phyloP scores from a whole-genome alignment of 2,888 invertebrate genomes.

The Agonopterix alstromeriana region DNA sequence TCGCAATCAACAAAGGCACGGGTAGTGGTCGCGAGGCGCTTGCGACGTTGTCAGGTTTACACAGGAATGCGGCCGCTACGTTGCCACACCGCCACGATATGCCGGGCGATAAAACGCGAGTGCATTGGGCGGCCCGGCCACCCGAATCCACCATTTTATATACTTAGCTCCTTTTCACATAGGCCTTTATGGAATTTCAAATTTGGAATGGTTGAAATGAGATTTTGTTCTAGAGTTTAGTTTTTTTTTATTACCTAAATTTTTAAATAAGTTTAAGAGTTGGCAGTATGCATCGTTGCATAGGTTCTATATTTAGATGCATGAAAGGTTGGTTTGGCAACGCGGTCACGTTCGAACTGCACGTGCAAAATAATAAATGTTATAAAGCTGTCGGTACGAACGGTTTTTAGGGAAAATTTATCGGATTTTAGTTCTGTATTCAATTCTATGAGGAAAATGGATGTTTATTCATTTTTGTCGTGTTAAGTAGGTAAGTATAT shows the following conservation, averaged over 20 bases:
- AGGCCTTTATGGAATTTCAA: not conserved
- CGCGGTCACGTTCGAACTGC: constrained; percentile 38
- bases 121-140: constrained; percentile 72
- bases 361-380: constrained; percentile 19
- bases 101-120: constrained; percentile 55
- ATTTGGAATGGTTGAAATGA: not conserved
- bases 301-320: constrained; percentile 39
- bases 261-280: too few species aligned
- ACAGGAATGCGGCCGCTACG: constrained; percentile 65
- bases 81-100: constrained; percentile 54
- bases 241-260: too few species aligned
- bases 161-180: constrained; percentile 1
- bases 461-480: too few species aligned
- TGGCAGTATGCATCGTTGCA: constrained; percentile 3
- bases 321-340: constrained; percentile 40
- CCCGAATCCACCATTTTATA: constrained; percentile 53
- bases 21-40: constrained; percentile 30
- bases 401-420: too few species aligned
- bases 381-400: not conserved
- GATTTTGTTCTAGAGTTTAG: constrained; percentile 7
- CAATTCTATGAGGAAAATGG: too few species aligned
- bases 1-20: constrained; percentile 41
- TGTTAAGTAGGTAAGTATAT: too few species aligned
- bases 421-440: too few species aligned
- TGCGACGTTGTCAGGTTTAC: constrained; percentile 57